Percentiles rank a stretch among this genome's conserved stretches.
Conservation (phyloP, 2,888 invertebrate genomes). For the Scelioninae gen. 1 region DNA sequence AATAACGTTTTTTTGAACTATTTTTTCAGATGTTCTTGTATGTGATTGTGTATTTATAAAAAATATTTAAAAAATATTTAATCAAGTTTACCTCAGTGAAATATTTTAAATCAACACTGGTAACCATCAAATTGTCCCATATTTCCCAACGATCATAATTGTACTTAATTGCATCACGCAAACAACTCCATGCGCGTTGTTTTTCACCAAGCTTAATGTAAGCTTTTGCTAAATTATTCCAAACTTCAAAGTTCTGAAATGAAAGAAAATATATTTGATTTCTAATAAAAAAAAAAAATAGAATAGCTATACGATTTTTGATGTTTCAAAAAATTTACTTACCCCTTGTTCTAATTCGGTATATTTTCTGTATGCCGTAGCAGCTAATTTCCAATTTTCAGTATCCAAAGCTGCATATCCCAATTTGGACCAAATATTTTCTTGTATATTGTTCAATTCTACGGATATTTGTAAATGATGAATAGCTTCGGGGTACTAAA, state of each 20-base stretch:
- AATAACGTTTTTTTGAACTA: too few species aligned
- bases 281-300: slow-evolving; percentile 28
- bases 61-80: too few species aligned
- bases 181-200: slow-evolving; percentile 91
- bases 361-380: slow-evolving; percentile 93
- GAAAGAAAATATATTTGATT: slow-evolving; percentile 10
- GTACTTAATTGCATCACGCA: slow-evolving; percentile 95
- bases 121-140: slow-evolving; percentile 97
- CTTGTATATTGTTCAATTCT: slow-evolving; percentile 94
- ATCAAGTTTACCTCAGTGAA: slow-evolving; percentile 89
- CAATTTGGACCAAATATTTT: slow-evolving; percentile 92
- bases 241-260: slow-evolving; percentile 95
- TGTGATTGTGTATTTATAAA: too few species aligned
- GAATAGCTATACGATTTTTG: not conserved
- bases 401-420: slow-evolving; percentile 93
- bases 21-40: too few species aligned
- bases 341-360: slow-evolving; percentile 92
- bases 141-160: slow-evolving; percentile 97
- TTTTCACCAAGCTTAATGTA: slow-evolving; percentile 95
- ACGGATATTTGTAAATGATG: slow-evolving; percentile 93
- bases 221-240: slow-evolving; percentile 98
- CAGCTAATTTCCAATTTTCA: slow-evolving; percentile 93
- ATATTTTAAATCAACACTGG: slow-evolving; percentile 93
- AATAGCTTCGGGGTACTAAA: slow-evolving; percentile 90
- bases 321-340: too few species aligned